A percentile compares a stretch with the other conserved stretches of the same genome.
Evolutionary conservation across 2,113 vertebrate species (phyloP).

Genomic region (Epinephelus moara): DNA sequence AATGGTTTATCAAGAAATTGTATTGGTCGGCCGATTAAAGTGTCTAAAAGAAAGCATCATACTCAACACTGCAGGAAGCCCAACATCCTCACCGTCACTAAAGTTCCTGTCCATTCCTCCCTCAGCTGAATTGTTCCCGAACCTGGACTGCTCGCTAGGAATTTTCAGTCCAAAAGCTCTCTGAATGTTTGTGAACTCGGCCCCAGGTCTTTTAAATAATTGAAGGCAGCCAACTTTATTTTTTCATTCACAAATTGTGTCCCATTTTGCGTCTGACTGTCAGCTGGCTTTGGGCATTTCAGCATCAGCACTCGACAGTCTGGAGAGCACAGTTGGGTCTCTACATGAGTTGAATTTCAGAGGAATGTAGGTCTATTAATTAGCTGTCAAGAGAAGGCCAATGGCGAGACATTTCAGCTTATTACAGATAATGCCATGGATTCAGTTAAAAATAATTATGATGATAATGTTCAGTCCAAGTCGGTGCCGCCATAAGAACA

Average conservation of each 20-base stretch:
- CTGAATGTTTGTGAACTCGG: conserved; percentile 40
- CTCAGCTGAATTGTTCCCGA: conserved; percentile 4
- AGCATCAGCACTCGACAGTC: conserved; percentile 23
- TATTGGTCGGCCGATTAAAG: neutral
- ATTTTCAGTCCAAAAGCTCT: no score
- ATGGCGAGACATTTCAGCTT: conserved; percentile 49
- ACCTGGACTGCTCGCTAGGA: neutral
- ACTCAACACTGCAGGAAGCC: neutral
- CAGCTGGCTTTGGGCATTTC: conserved; percentile 41
- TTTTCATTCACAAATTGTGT: conserved; percentile 46
- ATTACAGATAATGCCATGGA: conserved; percentile 67
- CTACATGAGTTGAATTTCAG: conserved; percentile 39
- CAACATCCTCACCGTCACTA: neutral
- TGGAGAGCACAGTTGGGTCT: conserved; percentile 21
- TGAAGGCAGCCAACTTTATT: conserved; percentile 54
- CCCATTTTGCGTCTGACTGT: conserved; percentile 39
- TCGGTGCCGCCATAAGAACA: conserved; percentile 48
- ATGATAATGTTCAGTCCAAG: conserved; percentile 45
- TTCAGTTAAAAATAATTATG: conserved; percentile 64
- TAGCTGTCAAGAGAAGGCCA: conserved; percentile 69
- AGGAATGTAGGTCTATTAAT: conserved; percentile 62
- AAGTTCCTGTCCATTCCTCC: neutral
- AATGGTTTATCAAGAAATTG: neutral
- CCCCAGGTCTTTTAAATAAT: conserved; percentile 53
- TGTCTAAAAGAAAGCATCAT: neutral